These are phyloP conservation scores for Tragulus kanchil DNA, from an alignment of 2,113 vertebrate species.

Conservation along the genomic window DNA sequence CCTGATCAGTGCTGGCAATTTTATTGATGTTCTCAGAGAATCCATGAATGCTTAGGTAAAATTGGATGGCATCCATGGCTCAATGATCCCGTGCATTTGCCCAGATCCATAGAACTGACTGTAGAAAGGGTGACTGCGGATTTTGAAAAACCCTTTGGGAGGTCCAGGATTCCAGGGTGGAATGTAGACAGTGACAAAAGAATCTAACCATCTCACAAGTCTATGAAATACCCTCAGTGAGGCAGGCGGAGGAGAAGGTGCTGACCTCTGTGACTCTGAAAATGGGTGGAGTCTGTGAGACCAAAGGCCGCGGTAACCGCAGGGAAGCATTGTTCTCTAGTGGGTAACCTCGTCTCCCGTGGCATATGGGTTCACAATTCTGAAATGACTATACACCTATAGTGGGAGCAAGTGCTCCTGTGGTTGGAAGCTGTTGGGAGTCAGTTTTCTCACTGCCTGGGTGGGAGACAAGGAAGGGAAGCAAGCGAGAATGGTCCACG, in stretches of 20 bases:
- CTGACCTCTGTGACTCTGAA: background rate
- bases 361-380: background rate
- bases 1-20: background rate
- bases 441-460: background rate
- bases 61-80: no score
- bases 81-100: background rate
- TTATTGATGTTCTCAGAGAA: conserved; percentile 39
- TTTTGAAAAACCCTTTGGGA: background rate
- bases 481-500: background rate
- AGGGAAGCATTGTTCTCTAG: rapidly evolving
- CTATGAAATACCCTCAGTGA: background rate
- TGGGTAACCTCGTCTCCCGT: background rate
- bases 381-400: background rate
- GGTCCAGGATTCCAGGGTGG: background rate
- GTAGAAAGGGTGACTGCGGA: background rate
- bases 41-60: conserved; percentile 33
- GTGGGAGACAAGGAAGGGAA: background rate
- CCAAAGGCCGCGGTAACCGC: background rate
- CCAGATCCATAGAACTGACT: background rate
- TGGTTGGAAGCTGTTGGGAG: background rate
- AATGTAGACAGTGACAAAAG: background rate
- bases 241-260: background rate
- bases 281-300: background rate
- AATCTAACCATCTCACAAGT: background rate
- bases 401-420: background rate